phyloP scores from a whole-genome alignment of 2,888 invertebrate genomes.

The Catocala fraxini region DNA sequence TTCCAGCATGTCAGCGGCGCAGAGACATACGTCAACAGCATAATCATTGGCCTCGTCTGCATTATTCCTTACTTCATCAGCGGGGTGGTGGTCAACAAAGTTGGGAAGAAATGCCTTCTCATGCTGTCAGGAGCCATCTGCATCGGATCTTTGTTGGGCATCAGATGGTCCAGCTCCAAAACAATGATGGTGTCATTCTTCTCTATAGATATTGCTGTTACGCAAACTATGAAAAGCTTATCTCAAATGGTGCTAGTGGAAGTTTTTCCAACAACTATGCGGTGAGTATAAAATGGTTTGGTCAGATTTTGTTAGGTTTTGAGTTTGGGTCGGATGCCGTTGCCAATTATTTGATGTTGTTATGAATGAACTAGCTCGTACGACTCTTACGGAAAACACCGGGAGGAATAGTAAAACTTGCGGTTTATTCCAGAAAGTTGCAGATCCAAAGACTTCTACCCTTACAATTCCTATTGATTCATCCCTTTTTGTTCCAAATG shows the following conservation, averaged over 20 bases:
- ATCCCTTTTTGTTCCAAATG: too few relatives aligned
- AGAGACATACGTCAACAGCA: conserved; percentile 57
- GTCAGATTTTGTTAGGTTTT: too few relatives aligned
- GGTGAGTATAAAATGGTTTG: conserved; percentile 48
- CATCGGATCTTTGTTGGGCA: conserved; percentile 52
- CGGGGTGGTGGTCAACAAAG: conserved; percentile 51
- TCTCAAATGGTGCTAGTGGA: conserved; percentile 61
- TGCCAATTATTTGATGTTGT: too few relatives aligned
- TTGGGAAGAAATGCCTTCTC: conserved; percentile 65
- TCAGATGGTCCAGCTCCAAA: conserved; percentile 65
- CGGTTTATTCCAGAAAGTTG: too few relatives aligned
- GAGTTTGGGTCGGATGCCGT: too few relatives aligned
- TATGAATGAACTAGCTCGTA: too few relatives aligned
- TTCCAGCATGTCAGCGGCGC: too few relatives aligned
- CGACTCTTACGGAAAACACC: too few relatives aligned
- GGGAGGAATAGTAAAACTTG: too few relatives aligned
- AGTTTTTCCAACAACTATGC: conserved; percentile 65
- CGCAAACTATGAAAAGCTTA: conserved; percentile 64
- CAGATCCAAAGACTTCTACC: too few relatives aligned
- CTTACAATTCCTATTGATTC: too few relatives aligned
- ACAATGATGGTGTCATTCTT: conserved; percentile 64
- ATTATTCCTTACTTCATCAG: conserved; percentile 56
- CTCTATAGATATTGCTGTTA: conserved; percentile 60
- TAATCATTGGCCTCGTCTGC: conserved; percentile 57
- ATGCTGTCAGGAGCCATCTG: conserved; percentile 52